Percentiles rank a stretch among this genome's conserved stretches.
phyloP scores from a whole-genome alignment of 2,888 invertebrate genomes.

The Epinotia brunnichana region DNA sequence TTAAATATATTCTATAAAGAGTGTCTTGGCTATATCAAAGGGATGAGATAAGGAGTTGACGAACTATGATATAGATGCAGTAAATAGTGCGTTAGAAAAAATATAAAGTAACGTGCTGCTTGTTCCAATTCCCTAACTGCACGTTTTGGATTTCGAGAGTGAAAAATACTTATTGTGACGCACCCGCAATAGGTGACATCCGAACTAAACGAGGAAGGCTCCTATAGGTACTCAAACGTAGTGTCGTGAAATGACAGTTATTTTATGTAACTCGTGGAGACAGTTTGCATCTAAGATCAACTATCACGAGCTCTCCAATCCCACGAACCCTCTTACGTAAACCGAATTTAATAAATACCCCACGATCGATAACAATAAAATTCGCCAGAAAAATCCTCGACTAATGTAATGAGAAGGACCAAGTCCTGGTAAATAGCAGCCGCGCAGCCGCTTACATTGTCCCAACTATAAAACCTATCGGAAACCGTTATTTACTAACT shows the following conservation, averaged over 20 bases:
- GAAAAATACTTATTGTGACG: not conserved
- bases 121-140: not conserved
- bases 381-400: slow-evolving; percentile 62
- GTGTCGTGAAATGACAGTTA: slow-evolving; percentile 17
- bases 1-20: not conserved
- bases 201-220: not conserved
- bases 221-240: slow-evolving; percentile 5
- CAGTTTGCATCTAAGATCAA: slow-evolving; percentile 8
- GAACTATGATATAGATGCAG: not conserved
- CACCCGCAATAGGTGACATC: slow-evolving; percentile 12
- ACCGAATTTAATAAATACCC: slow-evolving; percentile 71
- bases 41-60: not conserved
- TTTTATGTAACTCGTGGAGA: slow-evolving; percentile 19
- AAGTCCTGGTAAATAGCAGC: slow-evolving; percentile 66
- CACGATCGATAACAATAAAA: slow-evolving; percentile 70
- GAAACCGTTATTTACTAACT: slow-evolving; percentile 65
- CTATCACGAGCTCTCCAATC: slow-evolving; percentile 14
- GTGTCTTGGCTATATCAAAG: not conserved
- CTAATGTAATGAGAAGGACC: slow-evolving; percentile 65
- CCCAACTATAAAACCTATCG: not conserved
- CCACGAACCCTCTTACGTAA: slow-evolving; percentile 57
- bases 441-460: slow-evolving; percentile 66
- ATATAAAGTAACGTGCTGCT: not conserved
- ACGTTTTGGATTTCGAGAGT: not conserved
- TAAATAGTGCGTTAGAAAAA: not conserved